These are phyloP conservation scores for Limonius californicus DNA, from an alignment of 1,140 invertebrate species.

Conservation along the genomic window DNA sequence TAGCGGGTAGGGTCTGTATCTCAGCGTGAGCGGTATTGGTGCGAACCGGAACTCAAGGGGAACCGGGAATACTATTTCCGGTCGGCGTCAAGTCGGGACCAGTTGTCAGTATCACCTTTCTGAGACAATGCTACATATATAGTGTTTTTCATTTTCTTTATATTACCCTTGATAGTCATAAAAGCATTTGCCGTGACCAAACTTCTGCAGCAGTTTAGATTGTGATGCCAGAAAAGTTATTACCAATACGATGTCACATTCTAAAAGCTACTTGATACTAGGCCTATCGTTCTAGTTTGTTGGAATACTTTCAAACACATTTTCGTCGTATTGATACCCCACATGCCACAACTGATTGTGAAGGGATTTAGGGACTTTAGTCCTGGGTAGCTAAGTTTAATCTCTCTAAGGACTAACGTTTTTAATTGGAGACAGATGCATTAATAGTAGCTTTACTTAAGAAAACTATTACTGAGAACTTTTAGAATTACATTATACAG, in stretches of 20 bases:
- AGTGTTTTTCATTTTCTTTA: constrained; percentile 83
- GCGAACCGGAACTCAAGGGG: constrained; percentile 24
- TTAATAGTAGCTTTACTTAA: too few species aligned
- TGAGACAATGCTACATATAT: constrained; percentile 45
- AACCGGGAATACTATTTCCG: constrained; percentile 23
- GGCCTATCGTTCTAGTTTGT: constrained; percentile 39
- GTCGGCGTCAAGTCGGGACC: constrained; percentile 34
- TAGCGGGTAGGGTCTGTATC: constrained; percentile 24
- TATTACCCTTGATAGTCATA: constrained; percentile 76
- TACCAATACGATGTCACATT: constrained; percentile 33
- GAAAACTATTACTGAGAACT: too few species aligned
- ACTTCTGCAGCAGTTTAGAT: constrained; percentile 52
- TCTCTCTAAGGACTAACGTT: constrained; percentile 37
- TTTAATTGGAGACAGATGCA: constrained; percentile 40
- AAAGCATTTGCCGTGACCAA: constrained; percentile 79
- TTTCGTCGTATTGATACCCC: constrained; percentile 42
- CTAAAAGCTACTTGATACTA: constrained; percentile 32
- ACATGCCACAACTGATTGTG: constrained; percentile 45
- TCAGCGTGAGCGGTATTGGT: constrained; percentile 20
- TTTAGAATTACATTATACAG: too few species aligned
- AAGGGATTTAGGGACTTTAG: constrained; percentile 39
- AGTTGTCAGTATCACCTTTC: constrained; percentile 44
- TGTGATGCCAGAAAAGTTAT: constrained; percentile 38
- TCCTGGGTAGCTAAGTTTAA: constrained; percentile 22
- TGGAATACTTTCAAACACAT: constrained; percentile 41